Evolutionary conservation across 2,113 vertebrate genomes (phyloP).

Genomic region (Otis tarda): DNA sequence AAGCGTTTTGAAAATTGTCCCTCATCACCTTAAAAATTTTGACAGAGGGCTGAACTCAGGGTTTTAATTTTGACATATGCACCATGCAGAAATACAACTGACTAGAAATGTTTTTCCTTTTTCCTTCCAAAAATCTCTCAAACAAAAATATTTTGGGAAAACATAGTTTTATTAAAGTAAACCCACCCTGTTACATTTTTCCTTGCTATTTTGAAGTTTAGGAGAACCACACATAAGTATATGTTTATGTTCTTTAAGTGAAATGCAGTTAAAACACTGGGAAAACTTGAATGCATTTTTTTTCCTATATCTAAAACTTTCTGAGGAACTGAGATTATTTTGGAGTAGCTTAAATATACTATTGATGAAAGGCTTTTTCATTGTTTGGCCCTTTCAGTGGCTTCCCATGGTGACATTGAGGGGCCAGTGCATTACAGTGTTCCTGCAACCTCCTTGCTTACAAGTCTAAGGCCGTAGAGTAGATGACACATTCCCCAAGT

Average conservation of each 20-base stretch:
- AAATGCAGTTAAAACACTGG: not conserved
- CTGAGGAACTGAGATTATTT: not conserved
- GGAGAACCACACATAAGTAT: too few species aligned
- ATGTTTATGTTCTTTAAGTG: not conserved
- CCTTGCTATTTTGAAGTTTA: not conserved
- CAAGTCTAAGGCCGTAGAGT: not conserved
- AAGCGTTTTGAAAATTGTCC: not conserved
- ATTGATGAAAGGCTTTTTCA: not conserved
- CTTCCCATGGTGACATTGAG: not conserved
- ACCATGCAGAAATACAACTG: not conserved
- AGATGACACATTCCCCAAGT: not conserved
- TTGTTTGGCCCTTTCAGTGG: not conserved
- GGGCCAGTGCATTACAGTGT: fast-evolving
- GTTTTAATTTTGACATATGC: not conserved
- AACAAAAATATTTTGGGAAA: not conserved
- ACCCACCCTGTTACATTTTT: not conserved
- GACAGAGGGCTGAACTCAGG: not conserved
- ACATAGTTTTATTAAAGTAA: not conserved
- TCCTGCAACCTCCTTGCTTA: not conserved
- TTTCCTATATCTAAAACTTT: not conserved
- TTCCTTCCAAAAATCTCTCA: not conserved
- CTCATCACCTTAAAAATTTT: not conserved
- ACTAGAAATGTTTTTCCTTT: not conserved
- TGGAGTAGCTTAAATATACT: not conserved
- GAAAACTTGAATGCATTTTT: not conserved